Conservation (phyloP, 2,797 vertebrate genomes). For the Helicolenus hilgendorfi region DNA sequence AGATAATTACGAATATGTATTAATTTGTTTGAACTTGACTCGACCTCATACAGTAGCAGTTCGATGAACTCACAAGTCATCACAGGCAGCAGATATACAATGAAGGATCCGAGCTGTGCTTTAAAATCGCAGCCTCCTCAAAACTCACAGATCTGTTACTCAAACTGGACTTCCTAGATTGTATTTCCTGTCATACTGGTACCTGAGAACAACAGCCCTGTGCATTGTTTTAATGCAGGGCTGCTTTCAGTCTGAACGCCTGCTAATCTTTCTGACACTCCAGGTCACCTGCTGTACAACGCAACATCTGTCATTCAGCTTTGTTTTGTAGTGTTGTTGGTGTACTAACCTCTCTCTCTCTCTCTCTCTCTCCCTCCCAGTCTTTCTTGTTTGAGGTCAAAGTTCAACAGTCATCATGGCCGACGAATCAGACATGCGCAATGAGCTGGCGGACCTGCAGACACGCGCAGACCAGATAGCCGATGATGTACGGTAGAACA, state of each 20-base stretch:
- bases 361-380: constrained; percentile 27
- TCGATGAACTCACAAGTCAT: not conserved
- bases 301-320: not conserved
- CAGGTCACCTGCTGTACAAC: not conserved
- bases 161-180: not conserved
- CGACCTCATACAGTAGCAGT: not conserved
- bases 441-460: constrained; percentile 98
- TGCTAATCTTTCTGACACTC: not conserved
- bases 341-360: constrained; percentile 18
- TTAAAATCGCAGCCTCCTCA: not conserved
- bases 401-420: constrained; percentile 92
- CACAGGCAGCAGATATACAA: not conserved
- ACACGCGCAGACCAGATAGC: constrained; percentile 96
- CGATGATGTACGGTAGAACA: constrained; percentile 92
- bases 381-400: constrained; percentile 65
- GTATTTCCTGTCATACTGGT: not conserved
- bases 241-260: not conserved
- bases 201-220: not conserved
- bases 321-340: not conserved
- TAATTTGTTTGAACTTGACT: not conserved
- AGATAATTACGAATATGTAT: not conserved
- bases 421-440: constrained; percentile 98
- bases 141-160: not conserved
- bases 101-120: not conserved
- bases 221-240: not conserved